Evolutionary conservation across 2,888 invertebrate genomes (phyloP).

Genomic region (Stegana nigrithorax): DNA sequence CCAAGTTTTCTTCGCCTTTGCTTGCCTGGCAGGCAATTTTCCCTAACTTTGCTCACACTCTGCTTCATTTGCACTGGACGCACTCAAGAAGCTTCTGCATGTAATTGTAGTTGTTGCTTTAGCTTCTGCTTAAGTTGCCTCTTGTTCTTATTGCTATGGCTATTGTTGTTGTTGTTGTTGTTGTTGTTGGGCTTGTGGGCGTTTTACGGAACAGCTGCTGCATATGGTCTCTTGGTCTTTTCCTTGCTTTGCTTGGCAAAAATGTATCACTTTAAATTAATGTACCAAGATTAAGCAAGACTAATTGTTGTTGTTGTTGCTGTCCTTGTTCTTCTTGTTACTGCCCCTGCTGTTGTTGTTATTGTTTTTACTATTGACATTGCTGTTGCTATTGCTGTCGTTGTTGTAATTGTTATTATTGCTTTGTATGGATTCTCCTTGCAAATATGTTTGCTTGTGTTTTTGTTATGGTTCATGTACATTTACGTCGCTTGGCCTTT

Average conservation of each 20-base stretch:
- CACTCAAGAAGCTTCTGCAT: too few relatives aligned
- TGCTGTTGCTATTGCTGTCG: slow-evolving; percentile 17
- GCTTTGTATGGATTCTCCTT: too few relatives aligned
- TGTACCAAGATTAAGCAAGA: slow-evolving; percentile 61
- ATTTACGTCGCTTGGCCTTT: neutral
- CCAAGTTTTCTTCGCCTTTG: neutral
- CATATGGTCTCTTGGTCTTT: neutral
- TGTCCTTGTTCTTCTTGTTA: too few relatives aligned
- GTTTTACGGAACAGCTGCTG: neutral
- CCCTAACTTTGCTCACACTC: too few relatives aligned
- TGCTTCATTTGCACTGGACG: too few relatives aligned
- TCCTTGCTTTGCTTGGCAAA: neutral
- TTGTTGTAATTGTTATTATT: too few relatives aligned
- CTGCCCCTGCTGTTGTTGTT: slow-evolving; percentile 11
- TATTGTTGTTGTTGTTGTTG: too few relatives aligned
- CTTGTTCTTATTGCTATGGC: too few relatives aligned
- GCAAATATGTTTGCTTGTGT: neutral
- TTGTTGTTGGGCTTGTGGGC: too few relatives aligned
- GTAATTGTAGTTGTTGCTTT: too few relatives aligned
- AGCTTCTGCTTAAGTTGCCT: too few relatives aligned
- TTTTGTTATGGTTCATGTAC: too few relatives aligned
- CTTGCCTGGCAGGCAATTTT: neutral
- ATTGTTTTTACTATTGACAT: slow-evolving; percentile 37
- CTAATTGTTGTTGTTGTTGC: slow-evolving; percentile 48
- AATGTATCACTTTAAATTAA: slow-evolving; percentile 59